Base-by-base conservation (phyloP, 2,888 invertebrate genomes). In the Drosophila setosimentum region DNA sequence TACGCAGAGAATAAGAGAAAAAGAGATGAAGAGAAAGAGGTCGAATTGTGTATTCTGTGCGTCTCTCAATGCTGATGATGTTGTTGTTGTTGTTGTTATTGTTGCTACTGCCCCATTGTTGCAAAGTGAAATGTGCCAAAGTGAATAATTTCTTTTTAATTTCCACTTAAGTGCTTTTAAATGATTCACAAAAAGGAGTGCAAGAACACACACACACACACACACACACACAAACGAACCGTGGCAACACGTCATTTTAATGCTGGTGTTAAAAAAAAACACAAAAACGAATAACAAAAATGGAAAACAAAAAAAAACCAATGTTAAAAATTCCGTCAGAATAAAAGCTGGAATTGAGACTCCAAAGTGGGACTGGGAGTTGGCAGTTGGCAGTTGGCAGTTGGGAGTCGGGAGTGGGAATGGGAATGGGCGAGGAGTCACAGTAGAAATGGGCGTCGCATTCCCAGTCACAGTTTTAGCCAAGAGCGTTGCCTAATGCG, bases 131-230 rank as follows among this genome's bases (percentile, higher is more conserved):
- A 83, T 89, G 79, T 76, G 89, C 59, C 91, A 91, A 92, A 91
- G 91, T 92, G 90, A 92, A 91, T 91, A 91, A 91, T 92, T 92
- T 91, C 87, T 84, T 91, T 91, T 91, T 92, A 91, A 91, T 92
- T 92, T 88, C 79, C 87, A 91, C 89, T 91, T 91, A 91, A 90
- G 91, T 92, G 90, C 87, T 81, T 91, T 92, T 76, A 87, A 92
- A 91, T 89, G 82, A 78, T 86, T 80, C 73, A 61, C 87, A 64
- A 54, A 59, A 49, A 57, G 57, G 68, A 68, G 65, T 64, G 64
- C 68, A 73, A 42, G 8, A 37, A 59, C 57, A 57, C 45, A 53
- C 33, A 35, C n/a, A 51, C n/a, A 75, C 53, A 59, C 57, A 57
- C 45, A 53, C 33, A 35, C n/a, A 51, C n/a, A 75, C 53, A 35